phyloP scores from a whole-genome alignment of 2,113 vertebrate species.

The Aegotheles bennettii region DNA sequence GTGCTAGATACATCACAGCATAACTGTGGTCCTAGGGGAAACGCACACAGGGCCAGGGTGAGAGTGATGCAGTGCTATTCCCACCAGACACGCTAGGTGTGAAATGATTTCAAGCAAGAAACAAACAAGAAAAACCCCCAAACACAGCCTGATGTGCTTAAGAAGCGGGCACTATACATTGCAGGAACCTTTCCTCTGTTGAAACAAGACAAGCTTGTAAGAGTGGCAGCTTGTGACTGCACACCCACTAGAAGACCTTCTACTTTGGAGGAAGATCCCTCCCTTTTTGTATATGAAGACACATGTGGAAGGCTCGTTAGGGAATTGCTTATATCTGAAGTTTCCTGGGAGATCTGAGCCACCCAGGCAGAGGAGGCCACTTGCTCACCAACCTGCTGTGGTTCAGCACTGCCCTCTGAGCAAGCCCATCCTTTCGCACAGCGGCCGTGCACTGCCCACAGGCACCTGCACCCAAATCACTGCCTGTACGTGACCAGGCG shows the following conservation, averaged over 20 bases:
- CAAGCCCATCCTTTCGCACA: background rate
- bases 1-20: background rate
- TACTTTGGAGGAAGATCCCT: background rate
- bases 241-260: background rate
- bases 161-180: background rate
- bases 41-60: background rate
- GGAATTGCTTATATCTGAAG: background rate
- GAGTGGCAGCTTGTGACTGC: background rate
- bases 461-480: fast-evolving
- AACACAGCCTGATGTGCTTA: background rate
- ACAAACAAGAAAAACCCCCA: background rate
- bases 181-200: background rate
- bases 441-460: background rate
- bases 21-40: background rate
- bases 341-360: background rate
- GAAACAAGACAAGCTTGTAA: background rate
- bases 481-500: background rate
- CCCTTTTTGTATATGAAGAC: background rate
- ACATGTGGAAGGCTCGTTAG: background rate
- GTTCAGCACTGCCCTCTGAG: background rate
- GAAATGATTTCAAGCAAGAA: background rate
- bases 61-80: background rate
- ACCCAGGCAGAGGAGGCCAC: background rate
- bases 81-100: background rate
- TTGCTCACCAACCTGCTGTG: background rate